Conservation (phyloP, 2,113 vertebrate genomes). For the Donacobius atricapilla region DNA sequence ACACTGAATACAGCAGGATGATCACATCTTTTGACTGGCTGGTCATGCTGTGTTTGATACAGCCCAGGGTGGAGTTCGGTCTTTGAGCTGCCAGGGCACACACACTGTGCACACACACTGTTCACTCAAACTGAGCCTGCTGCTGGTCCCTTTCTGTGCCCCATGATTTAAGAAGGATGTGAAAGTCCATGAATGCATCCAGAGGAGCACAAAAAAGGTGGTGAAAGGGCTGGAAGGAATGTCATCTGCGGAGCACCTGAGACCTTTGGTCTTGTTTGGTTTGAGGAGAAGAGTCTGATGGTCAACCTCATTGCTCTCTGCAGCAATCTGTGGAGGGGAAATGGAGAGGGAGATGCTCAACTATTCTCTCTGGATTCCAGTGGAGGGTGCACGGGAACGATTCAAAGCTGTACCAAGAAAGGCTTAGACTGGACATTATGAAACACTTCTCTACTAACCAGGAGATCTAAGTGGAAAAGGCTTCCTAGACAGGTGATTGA, state of each 20-base stretch:
- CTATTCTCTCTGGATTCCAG: neutral
- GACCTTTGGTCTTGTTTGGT: neutral
- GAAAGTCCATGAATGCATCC: neutral
- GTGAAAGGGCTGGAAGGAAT: neutral
- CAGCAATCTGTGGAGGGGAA: neutral
- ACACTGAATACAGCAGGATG: neutral
- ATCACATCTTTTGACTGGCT: neutral
- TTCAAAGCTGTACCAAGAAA: neutral
- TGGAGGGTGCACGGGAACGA: neutral
- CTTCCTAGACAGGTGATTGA: neutral
- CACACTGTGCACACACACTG: too few species aligned
- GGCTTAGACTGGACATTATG: neutral
- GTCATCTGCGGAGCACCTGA: fast-evolving
- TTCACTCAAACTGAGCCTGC: neutral
- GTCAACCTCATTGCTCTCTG: neutral
- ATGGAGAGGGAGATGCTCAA: neutral
- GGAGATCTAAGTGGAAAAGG: neutral
- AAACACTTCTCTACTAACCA: neutral
- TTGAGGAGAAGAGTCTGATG: neutral
- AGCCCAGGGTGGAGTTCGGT: too few species aligned
- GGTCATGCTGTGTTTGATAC: neutral
- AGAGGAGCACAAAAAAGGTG: neutral
- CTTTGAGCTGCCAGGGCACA: neutral
- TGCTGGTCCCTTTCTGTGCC: neutral
- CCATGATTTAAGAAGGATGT: fast-evolving